Evolutionary conservation across 2,797 vertebrate genomes (phyloP).

Genomic region (Anguilla pacifica): DNA sequence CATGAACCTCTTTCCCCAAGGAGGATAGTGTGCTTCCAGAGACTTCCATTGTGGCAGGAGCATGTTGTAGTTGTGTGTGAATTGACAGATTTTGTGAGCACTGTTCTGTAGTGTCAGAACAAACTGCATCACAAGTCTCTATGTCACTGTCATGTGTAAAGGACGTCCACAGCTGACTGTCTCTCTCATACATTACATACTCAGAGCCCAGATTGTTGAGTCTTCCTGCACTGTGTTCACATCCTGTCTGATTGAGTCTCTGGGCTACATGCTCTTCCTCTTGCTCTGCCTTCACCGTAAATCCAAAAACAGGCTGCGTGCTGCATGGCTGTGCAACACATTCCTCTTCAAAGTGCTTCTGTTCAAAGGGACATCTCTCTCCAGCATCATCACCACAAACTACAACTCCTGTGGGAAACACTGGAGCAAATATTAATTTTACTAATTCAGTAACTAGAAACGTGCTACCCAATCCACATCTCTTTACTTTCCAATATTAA

Average conservation of each 20-base stretch:
- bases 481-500: not conserved
- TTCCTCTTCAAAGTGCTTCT: not conserved
- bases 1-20: conserved; percentile 7
- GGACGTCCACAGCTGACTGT: conserved; percentile 67
- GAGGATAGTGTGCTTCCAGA: conserved; percentile 7
- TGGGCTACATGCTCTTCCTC: conserved; percentile 24
- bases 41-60: not conserved
- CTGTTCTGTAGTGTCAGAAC: conserved; percentile 54
- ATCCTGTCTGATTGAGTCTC: conserved; percentile 53
- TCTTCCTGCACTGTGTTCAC: conserved; percentile 58
- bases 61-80: not conserved
- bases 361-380: not conserved
- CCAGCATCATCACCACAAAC: not conserved
- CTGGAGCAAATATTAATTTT: not conserved
- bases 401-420: not conserved
- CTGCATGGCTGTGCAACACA: not conserved
- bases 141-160: conserved; percentile 62
- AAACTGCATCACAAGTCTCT: conserved; percentile 65
- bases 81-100: conserved; percentile 6
- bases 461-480: not conserved
- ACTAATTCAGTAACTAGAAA: not conserved
- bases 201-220: conserved; percentile 49
- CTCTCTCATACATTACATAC: conserved; percentile 62
- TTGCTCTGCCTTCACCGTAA: conserved; percentile 17
- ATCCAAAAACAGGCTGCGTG: not conserved